Base-by-base conservation (phyloP, 2,797 vertebrate species). In the Zalophus californianus region DNA sequence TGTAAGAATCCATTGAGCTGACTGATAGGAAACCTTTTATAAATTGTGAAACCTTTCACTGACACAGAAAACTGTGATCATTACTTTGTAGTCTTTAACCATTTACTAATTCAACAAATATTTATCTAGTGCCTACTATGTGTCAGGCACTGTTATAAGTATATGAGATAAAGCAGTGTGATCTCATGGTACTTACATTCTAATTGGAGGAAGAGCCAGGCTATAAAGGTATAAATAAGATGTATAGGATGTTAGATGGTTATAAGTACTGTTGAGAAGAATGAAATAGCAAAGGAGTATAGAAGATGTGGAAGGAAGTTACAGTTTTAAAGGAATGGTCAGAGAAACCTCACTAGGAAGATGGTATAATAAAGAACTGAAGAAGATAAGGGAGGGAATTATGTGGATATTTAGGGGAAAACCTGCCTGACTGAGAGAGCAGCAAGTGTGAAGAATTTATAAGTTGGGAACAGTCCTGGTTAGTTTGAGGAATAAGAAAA, bases 51-150 rank as follows among this genome's bases (percentile, higher is more conserved):
- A 73, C 3, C 5, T 75, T 92, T 80, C n/a, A 75, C 11, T 86
- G 32, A 78, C 38, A 5, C 48, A 79, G 13, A 85, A 93, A 9
- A 86, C 27, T 54, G 4, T 77, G 75, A 64, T 29, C 13, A 3
- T 64, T 92, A 90, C 78, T 96, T 32, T 93, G 7, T 86, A 73
- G 11, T 32, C 48, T 60, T 96, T 82, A 56, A 89, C 10, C 7
- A 86, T 84, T 75, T 48, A 27, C 4, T 96, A 44, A 80, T 56
- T 48, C n/a, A 75, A 54, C 5, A n/a, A 96, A 72, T 78, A 72
- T 70, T 60, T 91, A 80, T 77, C 78, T 93, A 83, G 7, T 79
- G 9, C 10, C 32, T 82, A 83, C 14, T 83, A 18, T 86, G 15
- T 41, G 21, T 18, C 25, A 93, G 54, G 2, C 41, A 86, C 32